Conservation (phyloP, 1,140 invertebrate species). For the Fopius arisanus region DNA sequence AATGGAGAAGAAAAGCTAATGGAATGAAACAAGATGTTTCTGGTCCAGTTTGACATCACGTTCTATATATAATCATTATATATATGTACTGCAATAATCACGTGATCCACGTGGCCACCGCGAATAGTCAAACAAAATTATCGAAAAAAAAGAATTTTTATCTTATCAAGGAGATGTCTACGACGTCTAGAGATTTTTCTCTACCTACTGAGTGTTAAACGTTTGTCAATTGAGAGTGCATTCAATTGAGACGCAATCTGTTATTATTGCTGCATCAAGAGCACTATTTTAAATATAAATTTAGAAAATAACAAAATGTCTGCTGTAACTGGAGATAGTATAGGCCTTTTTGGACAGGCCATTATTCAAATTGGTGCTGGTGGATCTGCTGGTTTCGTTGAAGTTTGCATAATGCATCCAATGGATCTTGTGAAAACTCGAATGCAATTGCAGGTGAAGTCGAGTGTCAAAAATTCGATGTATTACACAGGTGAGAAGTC, state of each 20-base stretch:
- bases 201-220: too few species aligned
- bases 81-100: background rate
- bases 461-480: conserved; percentile 57
- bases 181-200: too few species aligned
- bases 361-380: conserved; percentile 86
- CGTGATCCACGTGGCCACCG: background rate
- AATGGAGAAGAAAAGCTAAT: background rate
- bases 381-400: conserved; percentile 90
- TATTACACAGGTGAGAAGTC: conserved; percentile 65
- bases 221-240: too few species aligned
- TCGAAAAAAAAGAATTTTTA: too few species aligned
- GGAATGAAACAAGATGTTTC: background rate
- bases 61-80: background rate
- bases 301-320: conserved; percentile 9
- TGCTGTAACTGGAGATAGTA: conserved; percentile 23
- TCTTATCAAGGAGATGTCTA: too few species aligned
- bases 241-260: background rate
- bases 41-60: background rate
- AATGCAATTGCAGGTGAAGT: conserved; percentile 79
- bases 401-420: conserved; percentile 96
- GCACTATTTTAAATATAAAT: background rate
- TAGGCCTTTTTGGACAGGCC: conserved; percentile 71
- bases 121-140: background rate
- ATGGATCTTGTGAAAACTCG: conserved; percentile 92
- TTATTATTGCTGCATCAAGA: background rate